A percentile compares a stretch with the other conserved stretches of the same genome.
phyloP scores from a whole-genome alignment of 1,140 invertebrate genomes.

The Drosophila persimilis region DNA sequence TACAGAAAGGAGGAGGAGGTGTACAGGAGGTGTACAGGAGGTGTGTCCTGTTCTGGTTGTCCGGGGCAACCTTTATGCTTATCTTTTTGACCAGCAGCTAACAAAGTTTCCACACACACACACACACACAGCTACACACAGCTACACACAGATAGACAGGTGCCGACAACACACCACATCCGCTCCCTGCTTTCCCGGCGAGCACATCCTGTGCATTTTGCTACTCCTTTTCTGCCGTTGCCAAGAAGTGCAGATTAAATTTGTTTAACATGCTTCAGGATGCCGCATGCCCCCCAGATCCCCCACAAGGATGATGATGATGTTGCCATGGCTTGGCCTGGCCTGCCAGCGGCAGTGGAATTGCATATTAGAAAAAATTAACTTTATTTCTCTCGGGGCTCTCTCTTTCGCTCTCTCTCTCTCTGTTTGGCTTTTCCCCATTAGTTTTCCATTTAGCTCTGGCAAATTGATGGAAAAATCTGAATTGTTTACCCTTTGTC shows the following conservation, averaged over 20 bases:
- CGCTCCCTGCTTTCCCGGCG: background rate
- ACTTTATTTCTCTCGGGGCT: slow-evolving; percentile 52
- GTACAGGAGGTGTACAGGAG: background rate
- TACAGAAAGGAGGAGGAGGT: slow-evolving; percentile 50
- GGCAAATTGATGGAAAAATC: slow-evolving; percentile 72
- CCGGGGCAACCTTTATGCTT: slow-evolving; percentile 41
- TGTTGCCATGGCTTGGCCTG: too few species aligned
- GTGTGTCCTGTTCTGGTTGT: background rate
- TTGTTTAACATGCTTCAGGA: slow-evolving; percentile 77
- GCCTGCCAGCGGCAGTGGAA: slow-evolving; percentile 10
- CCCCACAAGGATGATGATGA: too few species aligned
- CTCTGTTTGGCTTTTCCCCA: background rate
- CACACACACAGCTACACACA: slow-evolving; percentile 4
- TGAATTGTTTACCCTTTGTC: slow-evolving; percentile 59
- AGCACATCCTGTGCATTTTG: too few species aligned
- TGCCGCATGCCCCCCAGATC: background rate
- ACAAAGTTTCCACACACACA: slow-evolving; percentile 53
- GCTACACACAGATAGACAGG: background rate
- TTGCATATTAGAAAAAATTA: slow-evolving; percentile 79
- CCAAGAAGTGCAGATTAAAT: slow-evolving; percentile 80
- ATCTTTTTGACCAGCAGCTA: slow-evolving; percentile 52
- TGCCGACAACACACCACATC: background rate
- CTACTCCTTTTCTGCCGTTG: slow-evolving; percentile 24
- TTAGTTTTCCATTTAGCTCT: slow-evolving; percentile 38
- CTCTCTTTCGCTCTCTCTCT: background rate